These are phyloP conservation scores for Seira musarum DNA, from an alignment of 2,888 invertebrate genomes.

Conservation along the genomic window DNA sequence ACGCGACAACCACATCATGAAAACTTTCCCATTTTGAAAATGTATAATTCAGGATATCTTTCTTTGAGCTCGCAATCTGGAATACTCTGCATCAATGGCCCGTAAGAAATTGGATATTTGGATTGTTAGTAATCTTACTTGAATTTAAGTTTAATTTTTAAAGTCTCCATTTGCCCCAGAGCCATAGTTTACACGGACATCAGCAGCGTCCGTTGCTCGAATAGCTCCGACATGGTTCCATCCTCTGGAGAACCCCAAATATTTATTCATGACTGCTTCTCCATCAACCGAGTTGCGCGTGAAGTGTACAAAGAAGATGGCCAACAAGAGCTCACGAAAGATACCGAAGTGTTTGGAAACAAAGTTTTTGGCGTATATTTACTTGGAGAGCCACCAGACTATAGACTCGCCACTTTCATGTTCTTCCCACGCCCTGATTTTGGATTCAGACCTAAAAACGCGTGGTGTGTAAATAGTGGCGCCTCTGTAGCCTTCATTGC, in stretches of 20 bases:
- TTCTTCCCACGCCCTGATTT: slow-evolving; percentile 33
- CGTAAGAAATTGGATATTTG: slow-evolving; percentile 17
- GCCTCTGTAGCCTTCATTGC: slow-evolving; percentile 28
- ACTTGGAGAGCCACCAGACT: slow-evolving; percentile 27
- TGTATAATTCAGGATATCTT: slow-evolving; percentile 16
- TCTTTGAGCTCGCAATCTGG: slow-evolving; percentile 32
- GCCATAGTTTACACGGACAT: slow-evolving; percentile 40
- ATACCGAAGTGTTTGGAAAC: slow-evolving; percentile 35
- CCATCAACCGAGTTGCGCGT: slow-evolving; percentile 25
- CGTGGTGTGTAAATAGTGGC: slow-evolving; percentile 28
- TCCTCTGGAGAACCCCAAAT: slow-evolving; percentile 27
- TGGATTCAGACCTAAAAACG: slow-evolving; percentile 1
- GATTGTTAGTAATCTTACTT: not conserved
- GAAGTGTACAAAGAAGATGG: slow-evolving; percentile 15
- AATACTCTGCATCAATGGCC: slow-evolving; percentile 40
- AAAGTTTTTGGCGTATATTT: slow-evolving; percentile 45
- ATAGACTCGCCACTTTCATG: slow-evolving; percentile 22
- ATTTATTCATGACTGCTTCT: slow-evolving; percentile 42
- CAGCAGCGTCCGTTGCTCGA: slow-evolving; percentile 9
- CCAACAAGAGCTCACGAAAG: slow-evolving; percentile 9
- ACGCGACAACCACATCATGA: slow-evolving; percentile 41
- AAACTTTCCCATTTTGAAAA: slow-evolving; percentile 37
- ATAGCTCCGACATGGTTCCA: not conserved
- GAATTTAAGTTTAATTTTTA: not conserved
- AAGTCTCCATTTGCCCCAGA: not conserved